A percentile compares a stretch with the other conserved stretches of the same genome.
Evolutionary conservation across 1,140 invertebrate genomes (phyloP).

Genomic region (Drosophila novamexicana): DNA sequence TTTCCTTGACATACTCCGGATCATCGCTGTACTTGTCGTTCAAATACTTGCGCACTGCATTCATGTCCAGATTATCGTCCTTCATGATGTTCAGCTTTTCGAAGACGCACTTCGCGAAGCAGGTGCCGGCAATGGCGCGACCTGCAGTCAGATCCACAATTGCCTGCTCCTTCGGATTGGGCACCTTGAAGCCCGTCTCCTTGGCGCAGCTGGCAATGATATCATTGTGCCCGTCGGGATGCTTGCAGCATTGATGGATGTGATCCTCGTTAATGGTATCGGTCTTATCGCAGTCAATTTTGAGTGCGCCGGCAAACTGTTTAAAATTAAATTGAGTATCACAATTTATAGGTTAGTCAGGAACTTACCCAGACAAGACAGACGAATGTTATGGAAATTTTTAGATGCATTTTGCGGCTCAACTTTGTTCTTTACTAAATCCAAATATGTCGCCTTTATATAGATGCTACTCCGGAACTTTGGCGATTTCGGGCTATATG

Average conservation of each 20-base stretch:
- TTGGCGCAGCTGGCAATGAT: conserved; percentile 63
- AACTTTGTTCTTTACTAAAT: not conserved
- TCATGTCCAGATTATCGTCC: conserved; percentile 54
- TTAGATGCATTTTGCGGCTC: conserved; percentile 30
- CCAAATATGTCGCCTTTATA: conserved; percentile 24
- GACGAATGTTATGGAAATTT: conserved; percentile 13
- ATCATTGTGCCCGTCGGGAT: conserved; percentile 71
- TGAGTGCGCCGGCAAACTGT: conserved; percentile 26
- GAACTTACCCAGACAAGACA: conserved; percentile 53
- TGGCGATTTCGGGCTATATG: not conserved
- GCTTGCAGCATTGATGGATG: conserved; percentile 73
- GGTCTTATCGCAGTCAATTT: conserved; percentile 63
- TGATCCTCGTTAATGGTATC: conserved; percentile 59
- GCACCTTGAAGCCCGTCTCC: conserved; percentile 50
- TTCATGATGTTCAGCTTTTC: conserved; percentile 55
- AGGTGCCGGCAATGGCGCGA: conserved; percentile 54
- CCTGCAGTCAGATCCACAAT: conserved; percentile 66
- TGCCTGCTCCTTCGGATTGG: conserved; percentile 51
- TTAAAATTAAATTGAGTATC: not conserved
- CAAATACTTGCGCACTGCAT: conserved; percentile 45
- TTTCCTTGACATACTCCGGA: conserved; percentile 68
- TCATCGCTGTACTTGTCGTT: conserved; percentile 32
- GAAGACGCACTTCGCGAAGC: conserved; percentile 69
- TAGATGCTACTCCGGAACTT: not conserved
- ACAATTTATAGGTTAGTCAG: too few relatives aligned